Percentiles rank a stretch among this genome's conserved stretches.
Evolutionary conservation across 2,797 vertebrate species (phyloP).

Genomic region (Takifugu rubripes): DNA sequence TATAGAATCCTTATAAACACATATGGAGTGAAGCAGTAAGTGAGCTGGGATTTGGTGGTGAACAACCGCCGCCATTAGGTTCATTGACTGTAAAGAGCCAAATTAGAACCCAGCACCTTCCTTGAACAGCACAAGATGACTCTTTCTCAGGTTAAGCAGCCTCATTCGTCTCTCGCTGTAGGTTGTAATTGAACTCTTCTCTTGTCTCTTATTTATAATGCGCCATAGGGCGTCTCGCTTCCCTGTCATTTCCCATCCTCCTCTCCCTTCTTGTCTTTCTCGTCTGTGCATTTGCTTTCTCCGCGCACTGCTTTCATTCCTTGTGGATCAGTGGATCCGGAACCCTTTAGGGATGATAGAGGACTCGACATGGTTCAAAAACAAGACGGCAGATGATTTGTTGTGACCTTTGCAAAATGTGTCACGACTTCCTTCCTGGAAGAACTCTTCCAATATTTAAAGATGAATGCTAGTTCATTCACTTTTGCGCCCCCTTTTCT

Average conservation of each 20-base stretch:
- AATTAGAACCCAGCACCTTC: conserved; percentile 62
- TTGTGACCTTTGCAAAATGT: too few relatives aligned
- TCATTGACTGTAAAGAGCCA: conserved; percentile 60
- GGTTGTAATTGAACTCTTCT: conserved; percentile 67
- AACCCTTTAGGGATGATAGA: too few relatives aligned
- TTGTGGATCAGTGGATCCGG: too few relatives aligned
- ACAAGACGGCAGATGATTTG: too few relatives aligned
- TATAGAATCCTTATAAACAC: conserved; percentile 1
- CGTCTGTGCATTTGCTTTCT: conserved; percentile 2
- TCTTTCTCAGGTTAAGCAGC: conserved; percentile 23
- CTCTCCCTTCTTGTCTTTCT: conserved; percentile 36
- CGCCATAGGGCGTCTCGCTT: conserved; percentile 33
- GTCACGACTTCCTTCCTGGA: too few relatives aligned
- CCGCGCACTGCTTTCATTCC: background rate
- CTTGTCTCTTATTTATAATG: conserved; percentile 43
- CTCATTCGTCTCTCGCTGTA: conserved; percentile 43
- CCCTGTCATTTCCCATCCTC: conserved; percentile 38
- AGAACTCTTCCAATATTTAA: too few relatives aligned
- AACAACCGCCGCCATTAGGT: conserved; percentile 52
- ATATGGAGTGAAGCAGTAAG: conserved; percentile 6
- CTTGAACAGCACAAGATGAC: conserved; percentile 45
- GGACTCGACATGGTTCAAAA: too few relatives aligned
- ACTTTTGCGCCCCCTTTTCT: too few relatives aligned
- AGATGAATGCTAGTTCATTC: too few relatives aligned
- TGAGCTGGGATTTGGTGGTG: conserved; percentile 14